Percentiles rank a stretch among this genome's conserved stretches.
Conservation (phyloP, 2,797 vertebrate genomes). For the Thaleichthys pacificus region DNA sequence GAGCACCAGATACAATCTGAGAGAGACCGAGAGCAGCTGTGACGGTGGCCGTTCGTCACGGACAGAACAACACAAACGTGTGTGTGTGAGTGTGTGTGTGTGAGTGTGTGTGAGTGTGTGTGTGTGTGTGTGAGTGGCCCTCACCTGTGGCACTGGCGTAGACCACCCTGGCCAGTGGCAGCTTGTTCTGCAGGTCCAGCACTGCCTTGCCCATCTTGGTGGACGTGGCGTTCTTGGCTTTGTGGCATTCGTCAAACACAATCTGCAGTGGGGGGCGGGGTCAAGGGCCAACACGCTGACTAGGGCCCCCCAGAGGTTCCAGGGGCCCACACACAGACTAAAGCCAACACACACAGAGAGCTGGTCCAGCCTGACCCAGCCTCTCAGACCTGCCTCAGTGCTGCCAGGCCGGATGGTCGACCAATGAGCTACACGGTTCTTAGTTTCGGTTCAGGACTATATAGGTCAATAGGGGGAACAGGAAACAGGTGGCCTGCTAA, state of each 20-base stretch:
- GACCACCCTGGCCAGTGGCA: constrained; percentile 92
- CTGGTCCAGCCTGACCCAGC: no score
- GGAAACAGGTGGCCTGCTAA: no score
- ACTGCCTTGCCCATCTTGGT: constrained; percentile 99
- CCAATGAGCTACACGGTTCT: background rate
- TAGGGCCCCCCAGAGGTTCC: no score
- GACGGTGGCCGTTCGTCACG: background rate
- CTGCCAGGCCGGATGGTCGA: background rate
- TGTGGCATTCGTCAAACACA: constrained; percentile 99
- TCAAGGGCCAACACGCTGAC: constrained; percentile 66
- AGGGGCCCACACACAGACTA: no score
- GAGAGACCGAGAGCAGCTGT: no score
- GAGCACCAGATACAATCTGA: background rate
- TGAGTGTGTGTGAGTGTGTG: no score
- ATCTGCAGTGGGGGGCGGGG: constrained; percentile 74
- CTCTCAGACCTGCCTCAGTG: background rate
- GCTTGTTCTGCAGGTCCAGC: constrained; percentile 93
- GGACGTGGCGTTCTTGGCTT: constrained; percentile 97
- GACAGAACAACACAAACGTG: no score
- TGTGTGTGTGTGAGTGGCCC: background rate
- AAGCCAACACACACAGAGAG: no score
- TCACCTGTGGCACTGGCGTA: constrained; percentile 98
- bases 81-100: background rate
- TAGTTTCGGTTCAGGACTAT: no score
- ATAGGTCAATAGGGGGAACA: no score